phyloP scores from a whole-genome alignment of 2,888 invertebrate genomes.

The Stenodera caucasica region DNA sequence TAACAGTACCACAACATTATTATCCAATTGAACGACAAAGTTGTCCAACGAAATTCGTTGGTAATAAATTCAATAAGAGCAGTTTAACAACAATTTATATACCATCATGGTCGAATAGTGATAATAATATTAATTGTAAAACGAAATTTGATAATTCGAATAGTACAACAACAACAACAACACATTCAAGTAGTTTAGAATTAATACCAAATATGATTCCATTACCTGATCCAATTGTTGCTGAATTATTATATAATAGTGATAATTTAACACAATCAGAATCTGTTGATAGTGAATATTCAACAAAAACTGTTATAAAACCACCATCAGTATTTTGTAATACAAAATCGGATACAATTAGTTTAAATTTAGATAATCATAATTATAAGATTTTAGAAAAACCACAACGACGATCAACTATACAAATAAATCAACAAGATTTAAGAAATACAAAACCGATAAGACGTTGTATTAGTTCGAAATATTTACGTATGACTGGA shows the following conservation, averaged over 20 bases:
- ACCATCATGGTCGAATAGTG: slow-evolving; percentile 58
- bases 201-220: slow-evolving; percentile 57
- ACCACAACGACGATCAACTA: slow-evolving; percentile 53
- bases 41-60: slow-evolving; percentile 67
- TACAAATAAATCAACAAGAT: slow-evolving; percentile 45
- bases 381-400: slow-evolving; percentile 57
- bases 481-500: slow-evolving; percentile 50
- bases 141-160: slow-evolving; percentile 44
- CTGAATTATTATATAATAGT: slow-evolving; percentile 60
- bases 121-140: slow-evolving; percentile 48
- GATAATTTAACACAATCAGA: slow-evolving; percentile 45
- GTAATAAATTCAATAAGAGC: slow-evolving; percentile 61
- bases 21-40: slow-evolving; percentile 62
- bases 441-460: slow-evolving; percentile 27
- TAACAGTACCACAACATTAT: slow-evolving; percentile 41
- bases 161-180: slow-evolving; percentile 54
- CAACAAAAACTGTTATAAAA: slow-evolving; percentile 49
- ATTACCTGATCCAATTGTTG: slow-evolving; percentile 60
- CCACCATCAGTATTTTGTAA: slow-evolving; percentile 64
- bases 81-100: slow-evolving; percentile 61
- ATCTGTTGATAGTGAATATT: slow-evolving; percentile 44
- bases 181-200: slow-evolving; percentile 63
- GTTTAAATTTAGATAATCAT: slow-evolving; percentile 39
- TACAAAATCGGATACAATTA: slow-evolving; percentile 36
- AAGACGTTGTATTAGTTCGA: slow-evolving; percentile 59